Base-by-base conservation (phyloP, 2,888 invertebrate species). In the Torymus aiolomorphi region DNA sequence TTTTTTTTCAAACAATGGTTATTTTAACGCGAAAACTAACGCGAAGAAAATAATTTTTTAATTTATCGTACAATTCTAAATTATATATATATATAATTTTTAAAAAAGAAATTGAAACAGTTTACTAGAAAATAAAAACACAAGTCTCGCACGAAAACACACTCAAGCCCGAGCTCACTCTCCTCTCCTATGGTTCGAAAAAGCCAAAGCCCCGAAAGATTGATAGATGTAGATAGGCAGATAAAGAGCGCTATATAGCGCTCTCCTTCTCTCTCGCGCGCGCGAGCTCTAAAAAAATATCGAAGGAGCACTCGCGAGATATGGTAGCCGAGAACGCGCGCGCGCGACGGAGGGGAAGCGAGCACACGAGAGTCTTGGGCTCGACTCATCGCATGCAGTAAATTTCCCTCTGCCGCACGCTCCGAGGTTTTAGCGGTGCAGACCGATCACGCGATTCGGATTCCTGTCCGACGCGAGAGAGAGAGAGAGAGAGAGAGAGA, bases 341-440 rank as follows among this genome's bases (percentile, higher is more conserved):
- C 31, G 31, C 42, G 42, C 8, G 42, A 42, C 52, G 16, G 11
- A 77, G 14, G 56, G 62, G 11, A 42, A 42, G 42, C 63, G 71
- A 63, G 74, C 70, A 71, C 78, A 57, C 72, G 82, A 82, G 82
- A 42, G 83, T 83, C 80, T 83, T 84, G 82, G 82, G 83, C 82
- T 82, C 82, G 85, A 84, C 85, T 86, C 86, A 87, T 87, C 84
- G 87, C 87, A 87, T 87, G 87, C 87, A 86, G 88, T 86, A 88
- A 88, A 88, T 88, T 88, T 87, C 86, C 86, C 83, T 84, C 42
- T 42, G 42, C 31, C 31, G 31, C 84, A 84, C 84, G 80, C 78
- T 69, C 61, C 14, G 51, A 78, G 82, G 82, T 76, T 75, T 83
- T 85, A 85, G 83, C 85, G 80, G 84, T 62, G 67, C 73, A 59